These are phyloP conservation scores for Poecilobothrus nobilitatus DNA, from an alignment of 2,888 invertebrate species.

Conservation along the genomic window DNA sequence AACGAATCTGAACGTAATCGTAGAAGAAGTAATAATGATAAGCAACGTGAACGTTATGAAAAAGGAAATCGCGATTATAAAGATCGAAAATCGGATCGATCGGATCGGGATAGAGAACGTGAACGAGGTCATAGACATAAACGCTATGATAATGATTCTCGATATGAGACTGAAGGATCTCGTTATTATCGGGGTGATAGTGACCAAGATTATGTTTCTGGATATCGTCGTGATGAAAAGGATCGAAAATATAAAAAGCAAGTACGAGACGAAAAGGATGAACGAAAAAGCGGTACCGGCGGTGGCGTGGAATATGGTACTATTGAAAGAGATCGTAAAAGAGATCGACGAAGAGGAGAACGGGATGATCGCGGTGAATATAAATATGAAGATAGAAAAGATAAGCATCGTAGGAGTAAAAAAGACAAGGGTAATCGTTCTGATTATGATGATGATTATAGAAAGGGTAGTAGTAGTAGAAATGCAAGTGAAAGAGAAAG, in stretches of 20 bases:
- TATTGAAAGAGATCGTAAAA: conserved; percentile 20
- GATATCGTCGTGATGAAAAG: conserved; percentile 27
- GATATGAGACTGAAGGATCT: conserved; percentile 57
- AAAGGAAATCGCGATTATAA: conserved; percentile 21
- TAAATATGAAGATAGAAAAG: conserved; percentile 20
- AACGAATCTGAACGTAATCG: conserved; percentile 20
- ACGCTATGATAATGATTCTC: conserved; percentile 55
- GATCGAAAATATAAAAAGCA: conserved; percentile 18
- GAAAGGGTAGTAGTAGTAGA: conserved; percentile 35
- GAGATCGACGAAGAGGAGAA: conserved; percentile 19
- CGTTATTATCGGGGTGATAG: conserved; percentile 27
- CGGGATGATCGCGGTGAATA: conserved; percentile 29
- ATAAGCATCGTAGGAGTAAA: conserved; percentile 13
- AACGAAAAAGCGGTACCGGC: conserved; percentile 20
- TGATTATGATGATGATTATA: conserved; percentile 38
- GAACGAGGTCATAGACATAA: conserved; percentile 29
- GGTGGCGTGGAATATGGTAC: conserved; percentile 18
- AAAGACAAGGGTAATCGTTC: conserved; percentile 16
- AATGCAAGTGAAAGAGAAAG: conserved; percentile 37
- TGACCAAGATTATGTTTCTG: conserved; percentile 21
- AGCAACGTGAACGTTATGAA: conserved; percentile 20
- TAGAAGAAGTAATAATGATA: conserved; percentile 10
- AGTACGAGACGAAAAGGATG: conserved; percentile 23
- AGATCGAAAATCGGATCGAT: conserved; percentile 23
- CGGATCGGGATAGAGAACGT: conserved; percentile 32